A percentile compares a stretch with the other conserved stretches of the same genome.
Evolutionary conservation across 1,140 invertebrate species (phyloP).

Genomic region (Dinothrombium tinctorium): DNA sequence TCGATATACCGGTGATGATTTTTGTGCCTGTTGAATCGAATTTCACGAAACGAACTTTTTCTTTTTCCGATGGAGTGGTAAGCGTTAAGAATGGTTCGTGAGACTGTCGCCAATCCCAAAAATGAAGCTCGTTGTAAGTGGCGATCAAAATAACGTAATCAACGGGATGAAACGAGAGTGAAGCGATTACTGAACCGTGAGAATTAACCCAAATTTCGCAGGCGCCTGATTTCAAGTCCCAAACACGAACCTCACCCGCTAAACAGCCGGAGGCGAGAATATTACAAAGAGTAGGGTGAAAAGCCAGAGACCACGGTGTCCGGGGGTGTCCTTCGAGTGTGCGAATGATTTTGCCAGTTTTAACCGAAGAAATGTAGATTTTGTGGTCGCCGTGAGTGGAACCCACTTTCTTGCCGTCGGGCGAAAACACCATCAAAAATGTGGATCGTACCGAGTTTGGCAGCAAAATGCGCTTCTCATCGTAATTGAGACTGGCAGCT

Average conservation of each 20-base stretch:
- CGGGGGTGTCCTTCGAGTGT: constrained; percentile 56
- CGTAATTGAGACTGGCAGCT: constrained; percentile 8
- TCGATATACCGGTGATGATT: constrained; percentile 60
- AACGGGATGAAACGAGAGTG: constrained; percentile 59
- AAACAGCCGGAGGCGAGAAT: constrained; percentile 67
- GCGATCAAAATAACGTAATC: constrained; percentile 60
- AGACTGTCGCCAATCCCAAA: constrained; percentile 61
- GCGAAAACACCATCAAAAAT: constrained; percentile 62
- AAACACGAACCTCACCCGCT: constrained; percentile 65
- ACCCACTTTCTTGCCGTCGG: constrained; percentile 59
- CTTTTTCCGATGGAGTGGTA: constrained; percentile 19
- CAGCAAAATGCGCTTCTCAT: constrained; percentile 30
- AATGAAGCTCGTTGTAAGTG: constrained; percentile 55
- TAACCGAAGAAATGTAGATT: constrained; percentile 59
- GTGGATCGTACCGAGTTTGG: constrained; percentile 47
- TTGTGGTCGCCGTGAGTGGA: constrained; percentile 77
- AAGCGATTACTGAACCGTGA: constrained; percentile 48
- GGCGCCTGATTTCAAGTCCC: constrained; percentile 59
- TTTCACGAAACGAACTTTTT: constrained; percentile 36
- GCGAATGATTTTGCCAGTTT: constrained; percentile 47
- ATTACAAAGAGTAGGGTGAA: constrained; percentile 58
- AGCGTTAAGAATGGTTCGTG: constrained; percentile 42
- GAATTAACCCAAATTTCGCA: constrained; percentile 47
- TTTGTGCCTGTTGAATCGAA: constrained; percentile 58
- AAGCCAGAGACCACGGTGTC: constrained; percentile 75